These are phyloP conservation scores for Ataeniobius toweri DNA, from an alignment of 2,797 vertebrate species.

Conservation along the genomic window DNA sequence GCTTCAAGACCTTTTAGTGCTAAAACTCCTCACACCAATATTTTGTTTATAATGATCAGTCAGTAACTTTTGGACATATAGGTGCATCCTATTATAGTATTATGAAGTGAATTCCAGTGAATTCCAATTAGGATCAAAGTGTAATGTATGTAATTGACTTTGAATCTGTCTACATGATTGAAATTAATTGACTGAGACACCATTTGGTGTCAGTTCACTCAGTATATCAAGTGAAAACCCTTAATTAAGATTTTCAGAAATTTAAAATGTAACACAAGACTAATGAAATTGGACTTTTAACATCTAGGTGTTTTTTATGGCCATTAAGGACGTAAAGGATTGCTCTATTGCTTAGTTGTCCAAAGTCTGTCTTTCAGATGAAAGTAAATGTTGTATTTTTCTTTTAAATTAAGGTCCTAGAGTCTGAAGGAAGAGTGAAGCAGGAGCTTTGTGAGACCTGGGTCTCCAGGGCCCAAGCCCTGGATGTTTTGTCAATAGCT, in stretches of 20 bases:
- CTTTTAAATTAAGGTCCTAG: not conserved
- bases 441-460: no score
- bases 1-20: slow-evolving; percentile 10
- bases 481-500: no score
- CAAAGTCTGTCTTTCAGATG: not conserved
- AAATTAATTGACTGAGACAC: not conserved
- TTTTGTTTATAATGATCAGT: slow-evolving; percentile 31
- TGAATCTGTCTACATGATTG: not conserved
- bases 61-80: slow-evolving; percentile 1
- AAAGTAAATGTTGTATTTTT: not conserved
- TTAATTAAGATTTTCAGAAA: not conserved
- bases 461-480: no score
- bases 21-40: not conserved
- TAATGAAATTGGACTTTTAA: not conserved
- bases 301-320: not conserved
- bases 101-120: not conserved
- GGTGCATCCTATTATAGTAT: not conserved
- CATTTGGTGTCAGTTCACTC: not conserved
- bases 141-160: not conserved
- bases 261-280: not conserved
- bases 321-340: not conserved
- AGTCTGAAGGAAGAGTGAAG: not conserved
- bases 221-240: not conserved
- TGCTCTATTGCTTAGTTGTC: not conserved
- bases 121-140: no score